Conservation (phyloP, 2,888 invertebrate genomes). For the Yponomeuta plumbellus region DNA sequence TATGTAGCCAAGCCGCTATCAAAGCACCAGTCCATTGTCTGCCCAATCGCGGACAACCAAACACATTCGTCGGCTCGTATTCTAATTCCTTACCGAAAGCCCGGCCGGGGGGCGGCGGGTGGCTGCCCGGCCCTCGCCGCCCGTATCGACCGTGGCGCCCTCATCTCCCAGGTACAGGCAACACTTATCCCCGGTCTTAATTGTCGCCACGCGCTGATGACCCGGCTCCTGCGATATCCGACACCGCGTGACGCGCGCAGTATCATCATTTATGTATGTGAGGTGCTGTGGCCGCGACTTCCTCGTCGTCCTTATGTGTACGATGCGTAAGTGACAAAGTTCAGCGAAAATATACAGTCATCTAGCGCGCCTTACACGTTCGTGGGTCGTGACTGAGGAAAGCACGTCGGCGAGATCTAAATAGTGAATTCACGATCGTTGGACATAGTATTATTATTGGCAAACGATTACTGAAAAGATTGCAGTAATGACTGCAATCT, state of each 20-base stretch:
- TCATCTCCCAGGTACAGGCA: constrained; percentile 74
- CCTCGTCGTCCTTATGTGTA: neutral
- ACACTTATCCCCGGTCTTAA: constrained; percentile 75
- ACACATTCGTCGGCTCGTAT: constrained; percentile 58
- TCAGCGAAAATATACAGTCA: no score
- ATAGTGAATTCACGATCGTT: no score
- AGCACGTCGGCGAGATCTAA: no score
- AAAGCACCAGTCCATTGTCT: neutral
- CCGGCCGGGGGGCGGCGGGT: constrained; percentile 28
- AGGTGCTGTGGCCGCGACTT: neutral
- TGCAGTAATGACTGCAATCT: no score
- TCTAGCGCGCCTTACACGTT: no score
- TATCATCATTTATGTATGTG: constrained; percentile 16
- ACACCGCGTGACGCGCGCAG: constrained; percentile 32
- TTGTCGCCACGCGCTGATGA: constrained; percentile 73
- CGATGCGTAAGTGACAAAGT: neutral
- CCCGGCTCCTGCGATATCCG: constrained; percentile 40
- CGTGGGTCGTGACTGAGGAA: no score
- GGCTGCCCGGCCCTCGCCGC: constrained; percentile 37
- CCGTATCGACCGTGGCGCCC: constrained; percentile 70
- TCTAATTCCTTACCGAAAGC: constrained; percentile 68
- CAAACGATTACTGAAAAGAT: no score
- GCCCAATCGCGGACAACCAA: constrained; percentile 45
- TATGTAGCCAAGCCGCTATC: neutral
- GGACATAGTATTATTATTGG: no score